Conservation (phyloP, 2,797 vertebrate genomes). For the Chiroxiphia lanceolata region DNA sequence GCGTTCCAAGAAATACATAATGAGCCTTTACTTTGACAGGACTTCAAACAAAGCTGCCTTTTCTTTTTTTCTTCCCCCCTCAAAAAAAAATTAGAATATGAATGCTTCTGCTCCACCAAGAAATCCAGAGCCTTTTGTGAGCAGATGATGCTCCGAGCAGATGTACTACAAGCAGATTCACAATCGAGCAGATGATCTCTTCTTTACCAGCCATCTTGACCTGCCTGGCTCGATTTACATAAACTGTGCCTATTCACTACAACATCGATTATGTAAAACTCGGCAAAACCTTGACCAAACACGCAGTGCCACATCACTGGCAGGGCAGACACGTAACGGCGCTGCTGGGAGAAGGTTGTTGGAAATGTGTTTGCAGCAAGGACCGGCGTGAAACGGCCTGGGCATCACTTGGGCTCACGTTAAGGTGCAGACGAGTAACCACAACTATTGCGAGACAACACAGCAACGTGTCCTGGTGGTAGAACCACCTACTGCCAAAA, state of each 20-base stretch:
- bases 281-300: conserved; percentile 2
- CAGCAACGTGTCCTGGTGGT: neutral
- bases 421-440: neutral
- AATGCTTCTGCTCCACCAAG: neutral
- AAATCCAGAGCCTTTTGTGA: conserved; percentile 14
- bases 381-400: neutral
- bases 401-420: neutral
- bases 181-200: conserved; percentile 41
- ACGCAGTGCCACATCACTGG: neutral
- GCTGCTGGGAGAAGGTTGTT: neutral
- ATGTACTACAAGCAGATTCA: conserved; percentile 27
- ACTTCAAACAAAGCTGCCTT: neutral
- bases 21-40: neutral
- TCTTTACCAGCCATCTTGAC: conserved; percentile 38
- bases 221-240: conserved; percentile 49
- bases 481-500: neutral
- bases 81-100: neutral
- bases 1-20: neutral
- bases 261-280: conserved; percentile 30
- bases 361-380: neutral
- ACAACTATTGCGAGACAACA: neutral
- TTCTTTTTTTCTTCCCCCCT: neutral
- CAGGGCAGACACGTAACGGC: fast-evolving
- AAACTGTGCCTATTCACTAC: conserved; percentile 22
- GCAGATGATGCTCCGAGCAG: neutral